Percentiles rank a stretch among this genome's conserved stretches.
phyloP scores from a whole-genome alignment of 1,140 invertebrate genomes.

The Neodiprion pinetum region DNA sequence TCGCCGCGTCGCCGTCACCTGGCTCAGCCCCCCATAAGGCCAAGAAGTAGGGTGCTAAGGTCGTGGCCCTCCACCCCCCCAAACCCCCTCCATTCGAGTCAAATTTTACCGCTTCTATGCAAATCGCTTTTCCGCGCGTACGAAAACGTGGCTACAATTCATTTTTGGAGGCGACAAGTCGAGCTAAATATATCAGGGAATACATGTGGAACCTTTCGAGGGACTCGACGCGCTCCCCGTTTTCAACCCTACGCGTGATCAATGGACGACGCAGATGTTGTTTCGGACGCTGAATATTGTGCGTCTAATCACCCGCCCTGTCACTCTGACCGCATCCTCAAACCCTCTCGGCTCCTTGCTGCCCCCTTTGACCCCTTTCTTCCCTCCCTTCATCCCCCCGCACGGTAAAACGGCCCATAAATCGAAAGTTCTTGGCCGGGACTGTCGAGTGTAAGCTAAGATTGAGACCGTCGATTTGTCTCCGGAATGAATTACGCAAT shows the following conservation, averaged over 20 bases:
- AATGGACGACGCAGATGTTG: conserved; percentile 58
- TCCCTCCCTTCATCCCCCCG: conserved; percentile 21
- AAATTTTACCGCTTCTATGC: not conserved
- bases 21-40: conserved; percentile 23
- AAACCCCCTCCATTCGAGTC: not conserved
- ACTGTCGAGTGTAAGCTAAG: not conserved
- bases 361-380: conserved; percentile 43
- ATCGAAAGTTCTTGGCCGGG: not conserved
- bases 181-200: too few species aligned
- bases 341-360: conserved; percentile 36
- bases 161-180: too few species aligned
- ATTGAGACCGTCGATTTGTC: conserved; percentile 2
- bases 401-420: not conserved
- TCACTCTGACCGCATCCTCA: conserved; percentile 54
- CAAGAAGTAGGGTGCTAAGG: conserved; percentile 23
- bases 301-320: conserved; percentile 57
- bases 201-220: too few species aligned
- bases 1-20: conserved; percentile 11
- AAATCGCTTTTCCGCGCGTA: not conserved
- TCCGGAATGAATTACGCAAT: not conserved
- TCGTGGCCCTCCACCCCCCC: conserved; percentile 16
- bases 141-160: not conserved
- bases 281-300: conserved; percentile 53
- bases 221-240: too few species aligned
- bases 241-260: conserved; percentile 39